Base-by-base conservation (phyloP, 2,888 invertebrate species). In the Mesochorus sp. region DNA sequence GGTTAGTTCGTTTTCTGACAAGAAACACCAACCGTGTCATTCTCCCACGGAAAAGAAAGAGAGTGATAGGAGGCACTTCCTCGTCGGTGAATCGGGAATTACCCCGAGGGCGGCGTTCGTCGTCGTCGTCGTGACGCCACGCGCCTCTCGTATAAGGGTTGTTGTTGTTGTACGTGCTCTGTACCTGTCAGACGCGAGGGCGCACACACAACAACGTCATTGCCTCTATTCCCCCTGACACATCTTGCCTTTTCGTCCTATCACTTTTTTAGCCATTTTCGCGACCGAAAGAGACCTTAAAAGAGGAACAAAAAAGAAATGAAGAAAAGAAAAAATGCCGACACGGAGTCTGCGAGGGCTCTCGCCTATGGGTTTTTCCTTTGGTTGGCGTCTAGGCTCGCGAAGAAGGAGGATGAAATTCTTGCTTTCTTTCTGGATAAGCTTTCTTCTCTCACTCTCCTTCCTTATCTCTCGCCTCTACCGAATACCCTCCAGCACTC, bases 1-100 rank as follows among this genome's bases (percentile, higher is more conserved):
- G 49, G 31, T 67, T 47, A 34, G 44, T 39, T 66, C 66, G 31
- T 44, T 67, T 61, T 57, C 17, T 47, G 70, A 64, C 68, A 57
- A 49, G 70, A 71, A 49, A 49, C 59, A 59, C 57, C 62, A 37
- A 78, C 62, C 77, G 57, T 64, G 78, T 74, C 73, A 70, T 55
- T 62, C 61, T 61, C 31, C 57, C 26, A 37, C 10, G 12, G 39
- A 31, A 42, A 55, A n/a, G 19, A 39, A 55, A 47, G 44, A 59
- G 37, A 39, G 24, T 21, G 73, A 64, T 24, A 26, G 14, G 14
- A 3, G 14, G 17, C 12, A 3, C 28, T 26, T 37, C 17, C 17
- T 17, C 31, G 59, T 34, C 44, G 39, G 64, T 28, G 64, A 76
- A 51, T 49, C 49, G 14, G 19, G 70, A 78, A 78, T 78, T 73